These are phyloP conservation scores for Cyrtonyx montezumae DNA, from an alignment of 2,113 vertebrate genomes.

Conservation along the genomic window DNA sequence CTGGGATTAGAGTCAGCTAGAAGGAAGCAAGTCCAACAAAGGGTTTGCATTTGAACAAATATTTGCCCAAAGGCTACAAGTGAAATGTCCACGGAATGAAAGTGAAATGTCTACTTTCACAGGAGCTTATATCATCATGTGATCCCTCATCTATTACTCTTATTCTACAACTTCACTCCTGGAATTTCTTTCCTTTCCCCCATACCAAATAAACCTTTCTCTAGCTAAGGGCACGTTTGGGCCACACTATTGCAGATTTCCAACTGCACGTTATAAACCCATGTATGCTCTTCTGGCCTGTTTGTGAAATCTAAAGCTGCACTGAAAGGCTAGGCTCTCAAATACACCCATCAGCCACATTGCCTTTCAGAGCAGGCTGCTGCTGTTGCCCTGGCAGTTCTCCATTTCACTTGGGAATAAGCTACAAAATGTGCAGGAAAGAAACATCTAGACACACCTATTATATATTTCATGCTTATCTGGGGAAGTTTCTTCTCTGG, in stretches of 20 bases:
- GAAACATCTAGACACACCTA: background rate
- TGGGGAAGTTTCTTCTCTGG: background rate
- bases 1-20: background rate
- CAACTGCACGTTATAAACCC: background rate
- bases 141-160: background rate
- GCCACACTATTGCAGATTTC: background rate
- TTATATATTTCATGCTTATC: background rate
- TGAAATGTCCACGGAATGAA: background rate
- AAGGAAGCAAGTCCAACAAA: background rate
- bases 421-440: background rate
- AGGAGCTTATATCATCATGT: accelerated
- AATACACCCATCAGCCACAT: background rate
- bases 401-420: background rate
- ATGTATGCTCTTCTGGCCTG: background rate
- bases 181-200: background rate
- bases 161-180: background rate
- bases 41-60: background rate
- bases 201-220: background rate
- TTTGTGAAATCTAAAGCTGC: background rate
- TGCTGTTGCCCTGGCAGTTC: background rate
- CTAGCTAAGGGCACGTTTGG: background rate
- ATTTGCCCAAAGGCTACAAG: background rate
- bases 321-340: background rate
- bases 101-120: background rate
- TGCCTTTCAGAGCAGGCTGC: background rate